Percentiles rank a stretch among this genome's conserved stretches.
These are phyloP conservation scores for Bombus pascuorum DNA, from an alignment of 1,140 invertebrate genomes.

Conservation along the genomic window DNA sequence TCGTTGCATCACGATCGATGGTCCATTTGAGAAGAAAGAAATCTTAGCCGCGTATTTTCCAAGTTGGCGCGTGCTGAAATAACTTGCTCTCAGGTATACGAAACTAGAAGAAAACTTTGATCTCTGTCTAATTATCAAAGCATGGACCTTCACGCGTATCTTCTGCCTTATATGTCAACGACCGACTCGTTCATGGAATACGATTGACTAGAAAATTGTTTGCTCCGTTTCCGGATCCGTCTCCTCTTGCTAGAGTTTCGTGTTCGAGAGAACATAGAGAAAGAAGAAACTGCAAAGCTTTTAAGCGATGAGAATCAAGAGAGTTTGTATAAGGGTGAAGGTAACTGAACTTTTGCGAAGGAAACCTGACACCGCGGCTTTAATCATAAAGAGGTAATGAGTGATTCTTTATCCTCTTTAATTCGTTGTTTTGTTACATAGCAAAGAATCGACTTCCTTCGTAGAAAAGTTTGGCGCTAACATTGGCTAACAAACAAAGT, in stretches of 20 bases:
- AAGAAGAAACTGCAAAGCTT: constrained; percentile 3
- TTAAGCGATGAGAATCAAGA: neutral
- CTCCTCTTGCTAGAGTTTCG: neutral
- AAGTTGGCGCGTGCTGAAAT: neutral
- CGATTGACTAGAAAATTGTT: constrained; percentile 59
- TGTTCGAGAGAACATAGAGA: no score
- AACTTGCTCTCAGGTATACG: neutral
- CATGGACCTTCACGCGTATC: neutral
- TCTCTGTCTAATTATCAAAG: neutral
- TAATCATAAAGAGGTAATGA: constrained; percentile 17
- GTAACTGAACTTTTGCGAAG: neutral
- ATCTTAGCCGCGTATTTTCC: constrained; percentile 2
- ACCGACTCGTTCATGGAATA: constrained; percentile 3
- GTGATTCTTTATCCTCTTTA: neutral
- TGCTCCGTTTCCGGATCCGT: neutral
- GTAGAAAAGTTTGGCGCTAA: neutral
- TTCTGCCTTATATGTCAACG: neutral
- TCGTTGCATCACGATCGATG: constrained; percentile 2
- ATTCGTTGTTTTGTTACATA: neutral
- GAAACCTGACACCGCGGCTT: neutral
- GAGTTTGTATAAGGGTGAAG: neutral
- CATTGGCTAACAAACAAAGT: neutral
- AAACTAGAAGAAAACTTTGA: neutral
- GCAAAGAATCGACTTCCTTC: neutral
- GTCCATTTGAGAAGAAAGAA: neutral